Base-by-base conservation (phyloP, 1,140 invertebrate genomes). In the Sycophila sp. region DNA sequence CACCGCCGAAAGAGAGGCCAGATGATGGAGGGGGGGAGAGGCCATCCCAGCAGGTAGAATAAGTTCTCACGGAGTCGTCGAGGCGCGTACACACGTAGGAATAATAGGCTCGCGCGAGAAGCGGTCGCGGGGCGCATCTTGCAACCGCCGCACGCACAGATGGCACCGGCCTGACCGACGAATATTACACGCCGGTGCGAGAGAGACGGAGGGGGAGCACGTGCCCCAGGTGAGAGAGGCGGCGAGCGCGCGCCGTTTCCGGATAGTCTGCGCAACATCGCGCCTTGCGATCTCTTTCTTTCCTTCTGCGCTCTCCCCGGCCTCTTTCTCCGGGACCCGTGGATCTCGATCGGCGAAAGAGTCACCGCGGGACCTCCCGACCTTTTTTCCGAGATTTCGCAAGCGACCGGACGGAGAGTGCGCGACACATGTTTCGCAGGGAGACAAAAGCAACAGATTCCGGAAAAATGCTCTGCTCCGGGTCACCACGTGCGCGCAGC, bases 341-440 rank as follows among this genome's bases (percentile, higher is more conserved):
- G 24, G 42, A 47, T 47, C 24, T 47, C 42, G 42, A 47, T 47
- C 42, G 19, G 0, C 42, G 17, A 22, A 19, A 17, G 42, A 47
- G 42, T 47, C 42, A 22, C 42, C 19, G 17, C 11, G 19, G 42
- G 42, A 47, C 19, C 42, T n/a, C 42, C 17, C 1, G 42, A 47
- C 42, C 42, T 47, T 47, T 47, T 22, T 47, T 47, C 28, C n/a
- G 6, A 3, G 10, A 10, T 17, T 55, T 55, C 4, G 24, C 17
- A 32, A 73, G 73, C 62, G 63, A 68, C 40, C n/a, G 30, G 28
- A 49, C 47, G 24, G 65, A 42, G 63, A 67, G 58, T 69, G 71
- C 56, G 65, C 56, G 51, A 55, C 70, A 71, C 65, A 75, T 67
- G 77, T 67, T 67, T 56, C 40, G 36, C 47, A 38, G 22, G 42